phyloP scores from a whole-genome alignment of 2,888 invertebrate genomes.

The Carpatolechia fugitivella region DNA sequence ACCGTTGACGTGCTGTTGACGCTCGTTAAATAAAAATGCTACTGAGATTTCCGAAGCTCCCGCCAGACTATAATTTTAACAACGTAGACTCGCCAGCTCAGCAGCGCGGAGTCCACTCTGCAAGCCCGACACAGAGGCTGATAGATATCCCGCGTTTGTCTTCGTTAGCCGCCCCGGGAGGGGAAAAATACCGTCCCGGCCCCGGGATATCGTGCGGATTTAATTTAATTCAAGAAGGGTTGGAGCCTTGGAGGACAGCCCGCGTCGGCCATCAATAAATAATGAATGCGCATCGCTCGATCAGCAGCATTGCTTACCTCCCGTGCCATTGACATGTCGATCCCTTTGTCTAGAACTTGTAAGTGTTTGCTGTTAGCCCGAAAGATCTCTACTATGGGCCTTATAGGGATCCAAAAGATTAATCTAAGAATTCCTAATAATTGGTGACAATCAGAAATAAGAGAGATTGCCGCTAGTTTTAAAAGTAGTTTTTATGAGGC shows the following conservation, averaged over 20 bases:
- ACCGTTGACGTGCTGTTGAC: no score
- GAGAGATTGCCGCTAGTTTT: no score
- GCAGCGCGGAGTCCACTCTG: constrained; percentile 11
- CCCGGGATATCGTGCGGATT: constrained; percentile 5
- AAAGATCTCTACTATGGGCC: no score
- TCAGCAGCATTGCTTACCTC: not conserved
- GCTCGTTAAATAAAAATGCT: not conserved
- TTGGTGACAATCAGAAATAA: no score
- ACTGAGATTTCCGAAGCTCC: not conserved
- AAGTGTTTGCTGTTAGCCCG: no score
- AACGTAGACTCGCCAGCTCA: not conserved
- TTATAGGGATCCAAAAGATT: no score
- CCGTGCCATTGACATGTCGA: no score
- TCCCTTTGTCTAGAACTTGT: no score
- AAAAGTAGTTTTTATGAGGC: no score
- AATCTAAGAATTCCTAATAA: no score
- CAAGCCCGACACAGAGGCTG: constrained; percentile 15
- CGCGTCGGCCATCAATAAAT: constrained; percentile 10
- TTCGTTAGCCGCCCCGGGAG: constrained; percentile 15
- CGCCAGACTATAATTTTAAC: no score
- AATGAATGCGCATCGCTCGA: not conserved
- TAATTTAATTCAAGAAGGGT: constrained; percentile 13
- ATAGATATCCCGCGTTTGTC: constrained; percentile 20
- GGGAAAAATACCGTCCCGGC: constrained; percentile 13
- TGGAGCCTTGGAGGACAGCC: not conserved